Percentiles rank a stretch among this genome's conserved stretches.
These are phyloP conservation scores for Hermodice carunculata DNA, from an alignment of 2,888 invertebrate genomes.

Conservation along the genomic window DNA sequence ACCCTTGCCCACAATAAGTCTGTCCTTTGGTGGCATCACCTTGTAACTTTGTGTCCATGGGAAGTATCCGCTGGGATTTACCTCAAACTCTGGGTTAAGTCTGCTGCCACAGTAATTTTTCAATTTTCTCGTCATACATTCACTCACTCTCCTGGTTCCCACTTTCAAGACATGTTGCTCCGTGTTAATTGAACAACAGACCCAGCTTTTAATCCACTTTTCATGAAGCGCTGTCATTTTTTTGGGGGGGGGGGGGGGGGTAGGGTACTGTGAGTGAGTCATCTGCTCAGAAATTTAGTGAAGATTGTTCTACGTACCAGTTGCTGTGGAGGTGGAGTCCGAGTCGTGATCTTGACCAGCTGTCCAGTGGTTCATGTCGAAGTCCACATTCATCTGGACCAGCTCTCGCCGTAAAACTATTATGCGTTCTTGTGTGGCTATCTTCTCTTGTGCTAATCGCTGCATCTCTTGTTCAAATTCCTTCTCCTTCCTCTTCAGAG, in stretches of 20 bases:
- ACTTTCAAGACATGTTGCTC: no score
- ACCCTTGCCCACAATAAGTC: no score
- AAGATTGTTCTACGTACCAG: conserved; percentile 43
- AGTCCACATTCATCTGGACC: conserved; percentile 52
- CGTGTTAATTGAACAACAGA: no score
- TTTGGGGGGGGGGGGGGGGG: neutral
- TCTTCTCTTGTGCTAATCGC: conserved; percentile 50
- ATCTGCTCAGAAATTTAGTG: neutral
- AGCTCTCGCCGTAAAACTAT: conserved; percentile 46
- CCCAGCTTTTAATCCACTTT: no score
- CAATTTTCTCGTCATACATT: no score
- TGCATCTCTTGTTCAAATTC: conserved; percentile 57
- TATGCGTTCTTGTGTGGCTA: conserved; percentile 49
- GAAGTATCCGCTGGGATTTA: no score
- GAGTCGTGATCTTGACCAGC: conserved; percentile 9
- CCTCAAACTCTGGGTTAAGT: no score
- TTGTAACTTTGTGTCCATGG: no score
- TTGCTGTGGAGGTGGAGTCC: conserved; percentile 44
- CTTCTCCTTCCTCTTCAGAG: conserved; percentile 52
- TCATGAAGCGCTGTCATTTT: no score
- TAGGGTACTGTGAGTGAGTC: neutral
- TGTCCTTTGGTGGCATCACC: no score
- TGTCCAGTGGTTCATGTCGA: conserved; percentile 40
- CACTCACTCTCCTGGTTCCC: no score
- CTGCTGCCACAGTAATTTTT: no score